A percentile compares a stretch with the other conserved stretches of the same genome.
Evolutionary conservation across 2,113 vertebrate genomes (phyloP).

Genomic region (Chiloscyllium plagiosum): DNA sequence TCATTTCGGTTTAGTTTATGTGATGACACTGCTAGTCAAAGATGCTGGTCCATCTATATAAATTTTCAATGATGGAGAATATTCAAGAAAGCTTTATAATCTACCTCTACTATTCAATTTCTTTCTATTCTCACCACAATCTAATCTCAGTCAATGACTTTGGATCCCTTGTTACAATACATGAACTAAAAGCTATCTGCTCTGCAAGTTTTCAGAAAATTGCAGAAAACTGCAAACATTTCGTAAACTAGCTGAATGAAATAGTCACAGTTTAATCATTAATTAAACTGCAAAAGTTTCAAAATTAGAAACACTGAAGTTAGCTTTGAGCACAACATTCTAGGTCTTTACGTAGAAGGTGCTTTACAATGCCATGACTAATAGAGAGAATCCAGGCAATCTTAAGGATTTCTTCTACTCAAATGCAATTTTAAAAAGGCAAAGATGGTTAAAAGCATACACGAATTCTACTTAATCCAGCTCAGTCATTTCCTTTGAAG

Average conservation of each 20-base stretch:
- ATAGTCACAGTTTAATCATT: neutral
- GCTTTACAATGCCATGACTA: neutral
- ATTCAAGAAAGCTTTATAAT: too few species aligned
- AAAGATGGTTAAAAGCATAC: neutral
- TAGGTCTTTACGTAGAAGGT: neutral
- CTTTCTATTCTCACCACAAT: neutral
- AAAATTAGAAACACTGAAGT: neutral
- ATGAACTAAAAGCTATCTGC: neutral
- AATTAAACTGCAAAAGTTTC: neutral
- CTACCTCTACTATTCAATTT: neutral
- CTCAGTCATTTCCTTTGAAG: neutral
- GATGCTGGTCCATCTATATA: too few species aligned
- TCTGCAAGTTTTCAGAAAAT: neutral
- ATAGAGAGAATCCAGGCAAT: neutral
- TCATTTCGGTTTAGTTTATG: too few species aligned
- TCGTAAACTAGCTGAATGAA: neutral
- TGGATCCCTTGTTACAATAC: neutral
- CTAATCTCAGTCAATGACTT: neutral
- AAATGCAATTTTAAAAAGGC: neutral
- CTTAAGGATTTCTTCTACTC: neutral
- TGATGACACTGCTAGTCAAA: too few species aligned
- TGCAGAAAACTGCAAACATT: neutral
- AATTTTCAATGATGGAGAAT: too few species aligned
- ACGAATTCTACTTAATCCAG: neutral
- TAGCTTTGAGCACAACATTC: neutral